Evolutionary conservation across 2,113 vertebrate species (phyloP).

Genomic region (Eurypyga helias): DNA sequence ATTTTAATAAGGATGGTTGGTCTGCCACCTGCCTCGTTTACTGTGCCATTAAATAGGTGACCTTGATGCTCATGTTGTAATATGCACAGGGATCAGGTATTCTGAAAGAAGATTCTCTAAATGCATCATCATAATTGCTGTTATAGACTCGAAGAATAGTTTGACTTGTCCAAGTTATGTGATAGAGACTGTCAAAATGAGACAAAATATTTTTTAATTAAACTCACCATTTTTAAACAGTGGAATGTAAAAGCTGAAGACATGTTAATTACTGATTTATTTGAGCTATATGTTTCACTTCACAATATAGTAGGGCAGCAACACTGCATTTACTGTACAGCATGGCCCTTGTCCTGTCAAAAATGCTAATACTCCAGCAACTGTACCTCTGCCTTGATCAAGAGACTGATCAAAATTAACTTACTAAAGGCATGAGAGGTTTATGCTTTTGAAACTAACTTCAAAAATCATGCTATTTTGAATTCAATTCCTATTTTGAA

Average conservation of each 20-base stretch:
- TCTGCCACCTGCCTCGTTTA: not conserved
- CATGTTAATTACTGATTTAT: not conserved
- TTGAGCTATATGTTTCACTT: not conserved
- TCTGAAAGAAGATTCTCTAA: not conserved
- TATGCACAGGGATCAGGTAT: not conserved
- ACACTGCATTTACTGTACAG: not conserved
- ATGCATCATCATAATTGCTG: not conserved
- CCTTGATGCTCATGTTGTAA: not conserved
- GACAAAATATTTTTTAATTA: not conserved
- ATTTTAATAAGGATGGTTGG: not conserved
- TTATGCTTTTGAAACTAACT: not conserved
- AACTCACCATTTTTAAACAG: not conserved
- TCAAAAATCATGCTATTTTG: not conserved
- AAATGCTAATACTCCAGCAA: not conserved
- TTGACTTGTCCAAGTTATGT: not conserved
- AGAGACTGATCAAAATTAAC: not conserved
- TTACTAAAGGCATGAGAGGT: not conserved
- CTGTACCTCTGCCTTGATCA: not conserved
- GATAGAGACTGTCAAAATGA: not conserved
- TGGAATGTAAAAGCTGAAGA: not conserved
- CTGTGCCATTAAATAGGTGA: not conserved
- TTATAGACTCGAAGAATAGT: not conserved
- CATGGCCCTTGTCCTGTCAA: not conserved
- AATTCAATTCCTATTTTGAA: not conserved
- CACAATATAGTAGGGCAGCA: not conserved